These are phyloP conservation scores for Psilopsiagon aurifrons DNA, from an alignment of 2,113 vertebrate species.

Conservation along the genomic window DNA sequence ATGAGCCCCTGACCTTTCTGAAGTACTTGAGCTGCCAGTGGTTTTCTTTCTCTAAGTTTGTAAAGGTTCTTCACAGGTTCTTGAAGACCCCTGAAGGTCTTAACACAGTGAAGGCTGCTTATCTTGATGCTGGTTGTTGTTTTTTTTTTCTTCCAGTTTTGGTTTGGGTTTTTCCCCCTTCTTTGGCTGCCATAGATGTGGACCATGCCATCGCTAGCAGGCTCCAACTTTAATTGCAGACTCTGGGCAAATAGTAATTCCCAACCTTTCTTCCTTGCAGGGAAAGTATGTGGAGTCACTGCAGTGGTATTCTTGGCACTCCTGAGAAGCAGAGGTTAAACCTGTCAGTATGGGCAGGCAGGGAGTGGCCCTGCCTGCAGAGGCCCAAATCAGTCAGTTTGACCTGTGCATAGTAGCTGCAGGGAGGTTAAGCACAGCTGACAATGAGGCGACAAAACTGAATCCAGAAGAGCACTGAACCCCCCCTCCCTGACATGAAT, in stretches of 20 bases:
- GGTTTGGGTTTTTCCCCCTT: background rate
- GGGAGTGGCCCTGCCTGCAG: constrained; percentile 8
- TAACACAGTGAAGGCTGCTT: background rate
- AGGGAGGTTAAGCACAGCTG: background rate
- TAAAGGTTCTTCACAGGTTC: background rate
- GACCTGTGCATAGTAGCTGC: background rate
- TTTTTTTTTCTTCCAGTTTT: background rate
- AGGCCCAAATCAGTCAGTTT: background rate
- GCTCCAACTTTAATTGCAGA: background rate
- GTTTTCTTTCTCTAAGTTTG: background rate
- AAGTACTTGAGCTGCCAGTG: background rate
- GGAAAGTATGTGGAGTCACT: constrained; percentile 55
- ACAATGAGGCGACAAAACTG: background rate
- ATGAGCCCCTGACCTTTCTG: background rate
- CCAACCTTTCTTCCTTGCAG: constrained; percentile 34
- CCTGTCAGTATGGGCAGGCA: background rate
- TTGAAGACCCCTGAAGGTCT: background rate
- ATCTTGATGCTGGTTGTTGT: background rate
- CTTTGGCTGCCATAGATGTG: background rate
- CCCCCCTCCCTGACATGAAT: background rate
- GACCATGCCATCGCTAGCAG: background rate
- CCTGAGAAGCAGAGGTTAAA: constrained; percentile 38
- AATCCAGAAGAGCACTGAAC: background rate
- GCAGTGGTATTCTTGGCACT: background rate
- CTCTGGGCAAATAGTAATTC: background rate